Percentiles rank a stretch among this genome's conserved stretches.
Conservation (phyloP, 1,140 invertebrate species). For the Harpegnathos saltator region DNA sequence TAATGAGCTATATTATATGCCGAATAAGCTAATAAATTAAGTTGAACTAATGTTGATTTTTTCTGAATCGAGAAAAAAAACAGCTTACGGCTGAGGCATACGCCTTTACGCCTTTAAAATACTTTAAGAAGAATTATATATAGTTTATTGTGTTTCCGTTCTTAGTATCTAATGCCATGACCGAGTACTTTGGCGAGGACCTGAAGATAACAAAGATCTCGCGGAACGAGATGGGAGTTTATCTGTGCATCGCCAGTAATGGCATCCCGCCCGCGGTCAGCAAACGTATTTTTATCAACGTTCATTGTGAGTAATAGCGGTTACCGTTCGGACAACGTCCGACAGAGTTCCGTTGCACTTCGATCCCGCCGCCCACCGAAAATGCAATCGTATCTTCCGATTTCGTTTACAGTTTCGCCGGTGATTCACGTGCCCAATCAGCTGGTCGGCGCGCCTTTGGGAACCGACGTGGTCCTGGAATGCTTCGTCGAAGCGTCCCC, state of each 20-base stretch:
- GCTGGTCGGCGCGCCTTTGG: conserved; percentile 94
- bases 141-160: not conserved
- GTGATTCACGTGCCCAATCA: conserved; percentile 96
- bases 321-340: conserved; percentile 21
- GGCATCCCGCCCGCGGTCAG: conserved; percentile 92
- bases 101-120: too few species aligned
- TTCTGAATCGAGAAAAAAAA: not conserved
- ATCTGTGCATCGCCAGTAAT: conserved; percentile 94
- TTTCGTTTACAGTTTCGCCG: conserved; percentile 91
- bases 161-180: conserved; percentile 55
- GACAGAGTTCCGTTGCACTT: conserved; percentile 23
- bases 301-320: conserved; percentile 92
- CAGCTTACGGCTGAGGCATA: not conserved
- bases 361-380: not conserved
- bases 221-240: conserved; percentile 95
- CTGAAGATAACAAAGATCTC: conserved; percentile 93
- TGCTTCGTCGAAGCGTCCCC: conserved; percentile 96
- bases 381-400: conserved; percentile 51
- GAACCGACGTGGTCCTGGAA: conserved; percentile 94
- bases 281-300: conserved; percentile 93
- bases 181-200: conserved; percentile 89
- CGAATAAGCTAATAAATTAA: too few species aligned
- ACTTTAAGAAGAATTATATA: not conserved
- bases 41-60: too few species aligned
- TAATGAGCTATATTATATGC: not conserved